Conservation (phyloP, 2,797 vertebrate genomes). For the Fringilla coelebs region DNA sequence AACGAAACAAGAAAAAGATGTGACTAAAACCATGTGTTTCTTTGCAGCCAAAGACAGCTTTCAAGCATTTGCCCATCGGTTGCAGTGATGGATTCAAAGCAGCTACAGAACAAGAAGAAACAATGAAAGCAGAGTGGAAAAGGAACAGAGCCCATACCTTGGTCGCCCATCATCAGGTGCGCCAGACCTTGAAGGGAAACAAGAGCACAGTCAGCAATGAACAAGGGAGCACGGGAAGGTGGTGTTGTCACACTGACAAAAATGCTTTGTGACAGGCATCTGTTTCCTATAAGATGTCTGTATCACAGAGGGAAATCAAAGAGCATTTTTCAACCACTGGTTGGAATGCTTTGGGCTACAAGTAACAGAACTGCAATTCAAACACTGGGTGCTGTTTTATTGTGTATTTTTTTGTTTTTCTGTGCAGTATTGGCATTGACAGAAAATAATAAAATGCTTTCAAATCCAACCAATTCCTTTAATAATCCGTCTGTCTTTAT, state of each 20-base stretch:
- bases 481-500: slow-evolving; percentile 36
- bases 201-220: slow-evolving; percentile 99
- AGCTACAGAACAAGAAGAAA: slow-evolving; percentile 77
- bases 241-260: slow-evolving; percentile 84
- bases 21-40: slow-evolving; percentile 78
- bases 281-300: slow-evolving; percentile 85
- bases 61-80: slow-evolving; percentile 80
- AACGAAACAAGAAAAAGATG: slow-evolving; percentile 53
- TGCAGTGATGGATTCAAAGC: slow-evolving; percentile 83
- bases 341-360: slow-evolving; percentile 86
- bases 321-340: slow-evolving; percentile 86
- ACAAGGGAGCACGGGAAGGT: slow-evolving; percentile 93
- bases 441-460: slow-evolving; percentile 63
- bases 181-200: slow-evolving; percentile 99
- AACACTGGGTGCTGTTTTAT: slow-evolving; percentile 63
- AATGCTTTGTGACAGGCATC: slow-evolving; percentile 86
- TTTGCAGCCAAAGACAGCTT: slow-evolving; percentile 81
- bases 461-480: slow-evolving; percentile 66
- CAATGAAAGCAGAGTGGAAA: slow-evolving; percentile 88
- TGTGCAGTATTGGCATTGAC: slow-evolving; percentile 24
- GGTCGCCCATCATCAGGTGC: slow-evolving; percentile 99
- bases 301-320: slow-evolving; percentile 76
- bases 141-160: slow-evolving; percentile 98
- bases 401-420: slow-evolving; percentile 55
- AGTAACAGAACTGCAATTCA: slow-evolving; percentile 60